These are phyloP conservation scores for Spongilla lacustris DNA, from an alignment of 37 sponge, comb jelly and placozoan genomes.

Conservation along the genomic window DNA sequence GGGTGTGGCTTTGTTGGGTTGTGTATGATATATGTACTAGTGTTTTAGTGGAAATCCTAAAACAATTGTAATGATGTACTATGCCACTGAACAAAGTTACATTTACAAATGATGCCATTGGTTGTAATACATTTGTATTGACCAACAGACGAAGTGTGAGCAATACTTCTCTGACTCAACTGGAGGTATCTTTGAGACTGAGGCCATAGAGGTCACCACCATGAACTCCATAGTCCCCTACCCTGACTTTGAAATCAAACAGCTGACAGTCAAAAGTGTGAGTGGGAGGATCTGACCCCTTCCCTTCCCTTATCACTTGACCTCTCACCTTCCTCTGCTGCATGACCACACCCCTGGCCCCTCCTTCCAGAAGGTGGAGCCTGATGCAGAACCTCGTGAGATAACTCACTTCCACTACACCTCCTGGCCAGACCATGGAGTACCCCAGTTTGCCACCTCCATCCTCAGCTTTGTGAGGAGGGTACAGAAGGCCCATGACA, in stretches of 20 bases:
- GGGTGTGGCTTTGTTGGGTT: too few species aligned
- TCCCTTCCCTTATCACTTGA: too few species aligned
- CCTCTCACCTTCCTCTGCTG: too few species aligned
- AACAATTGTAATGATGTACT: too few species aligned
- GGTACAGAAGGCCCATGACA: constrained; percentile 63
- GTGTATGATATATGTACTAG: too few species aligned
- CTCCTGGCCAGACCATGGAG: constrained; percentile 84
- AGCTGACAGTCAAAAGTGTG: constrained; percentile 57
- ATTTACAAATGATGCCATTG: too few species aligned
- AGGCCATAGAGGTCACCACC: constrained; percentile 52
- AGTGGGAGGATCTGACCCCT: constrained; percentile 8
- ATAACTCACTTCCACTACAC: constrained; percentile 71
- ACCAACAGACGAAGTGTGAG: constrained; percentile 92
- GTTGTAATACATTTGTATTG: too few species aligned
- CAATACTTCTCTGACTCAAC: constrained; percentile 87
- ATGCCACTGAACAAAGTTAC: too few species aligned
- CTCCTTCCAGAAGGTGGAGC: constrained; percentile 15
- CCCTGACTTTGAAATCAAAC: constrained; percentile 81
- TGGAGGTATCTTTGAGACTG: constrained; percentile 40
- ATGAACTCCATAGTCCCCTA: constrained; percentile 37
- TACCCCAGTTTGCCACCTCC: constrained; percentile 85
- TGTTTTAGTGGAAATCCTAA: too few species aligned
- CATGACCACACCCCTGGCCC: too few species aligned
- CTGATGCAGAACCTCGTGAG: constrained; percentile 28
- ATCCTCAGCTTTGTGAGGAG: constrained; percentile 73